phyloP scores from a whole-genome alignment of 1,140 invertebrate species.

The Phymorhynchus buccinoides region DNA sequence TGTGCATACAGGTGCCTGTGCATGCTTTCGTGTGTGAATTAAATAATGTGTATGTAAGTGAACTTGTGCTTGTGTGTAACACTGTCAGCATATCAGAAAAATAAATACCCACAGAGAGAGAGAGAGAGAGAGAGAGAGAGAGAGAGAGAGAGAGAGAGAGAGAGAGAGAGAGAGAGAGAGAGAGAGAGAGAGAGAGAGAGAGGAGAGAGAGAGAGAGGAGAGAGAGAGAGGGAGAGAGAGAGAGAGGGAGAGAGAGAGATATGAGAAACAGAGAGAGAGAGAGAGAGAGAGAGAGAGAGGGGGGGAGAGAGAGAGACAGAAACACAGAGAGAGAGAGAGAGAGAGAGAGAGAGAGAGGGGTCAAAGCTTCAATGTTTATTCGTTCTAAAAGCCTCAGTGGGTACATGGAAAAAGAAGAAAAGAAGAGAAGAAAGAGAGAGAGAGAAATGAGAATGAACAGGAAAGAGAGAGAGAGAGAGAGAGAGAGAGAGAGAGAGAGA shows the following conservation, averaged over 20 bases:
- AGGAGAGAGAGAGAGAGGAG: neutral
- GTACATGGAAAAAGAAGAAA: neutral
- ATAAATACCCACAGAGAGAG: neutral
- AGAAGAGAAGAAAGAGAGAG: neutral
- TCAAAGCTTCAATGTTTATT: too few species aligned
- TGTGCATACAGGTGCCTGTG: too few species aligned
- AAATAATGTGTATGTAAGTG: too few species aligned
- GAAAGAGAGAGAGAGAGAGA: conserved; percentile 9
- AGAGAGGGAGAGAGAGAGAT: neutral
- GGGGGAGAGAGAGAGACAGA: too few species aligned
- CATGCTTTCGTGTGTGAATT: too few species aligned
- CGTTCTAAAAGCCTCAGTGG: too few species aligned
- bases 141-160: neutral
- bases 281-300: neutral
- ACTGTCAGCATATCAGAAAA: too few species aligned
- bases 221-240: neutral
- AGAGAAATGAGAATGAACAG: too few species aligned
- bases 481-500: neutral
- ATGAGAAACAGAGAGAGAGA: conserved; percentile 7
- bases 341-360: neutral
- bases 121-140: neutral
- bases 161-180: neutral
- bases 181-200: neutral
- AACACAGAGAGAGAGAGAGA: neutral
- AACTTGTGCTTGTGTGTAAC: too few species aligned